Evolutionary conservation across 23 tunicate species (phyloP).

Genomic region (Aplidium turbinatum): DNA sequence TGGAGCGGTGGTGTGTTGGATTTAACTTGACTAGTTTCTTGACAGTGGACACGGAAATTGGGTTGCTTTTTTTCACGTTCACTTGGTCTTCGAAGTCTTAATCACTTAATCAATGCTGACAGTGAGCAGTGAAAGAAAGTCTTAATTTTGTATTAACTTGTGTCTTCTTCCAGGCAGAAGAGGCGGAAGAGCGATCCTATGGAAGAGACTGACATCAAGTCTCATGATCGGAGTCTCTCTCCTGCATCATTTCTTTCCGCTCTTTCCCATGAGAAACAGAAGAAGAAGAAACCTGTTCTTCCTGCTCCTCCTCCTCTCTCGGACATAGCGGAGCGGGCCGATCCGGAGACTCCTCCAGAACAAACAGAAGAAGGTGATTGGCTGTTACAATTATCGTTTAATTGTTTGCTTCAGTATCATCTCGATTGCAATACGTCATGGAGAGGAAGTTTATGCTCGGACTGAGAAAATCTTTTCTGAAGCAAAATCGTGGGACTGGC

Average conservation of each 20-base stretch:
- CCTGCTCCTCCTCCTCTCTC: slow-evolving; percentile 65
- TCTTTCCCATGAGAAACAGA: slow-evolving; percentile 30
- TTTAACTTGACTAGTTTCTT: no score
- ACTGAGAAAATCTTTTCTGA: background rate
- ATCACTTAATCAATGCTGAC: no score
- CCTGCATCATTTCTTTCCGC: slow-evolving; percentile 47
- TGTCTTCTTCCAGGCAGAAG: background rate
- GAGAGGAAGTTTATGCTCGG: background rate
- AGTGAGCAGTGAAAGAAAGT: no score
- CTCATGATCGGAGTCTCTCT: slow-evolving; percentile 59
- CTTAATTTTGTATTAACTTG: no score
- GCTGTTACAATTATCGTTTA: no score
- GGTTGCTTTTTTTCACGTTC: no score
- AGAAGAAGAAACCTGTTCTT: slow-evolving; percentile 25
- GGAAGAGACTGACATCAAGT: slow-evolving; percentile 39
- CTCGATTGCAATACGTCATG: no score
- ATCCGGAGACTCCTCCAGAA: slow-evolving; percentile 15
- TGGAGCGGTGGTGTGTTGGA: no score
- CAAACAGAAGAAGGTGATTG: no score
- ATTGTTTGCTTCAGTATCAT: no score
- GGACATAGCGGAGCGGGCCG: slow-evolving; percentile 30
- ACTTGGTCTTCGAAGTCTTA: no score
- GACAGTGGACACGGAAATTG: no score
- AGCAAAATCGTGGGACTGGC: background rate
- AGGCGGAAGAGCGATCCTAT: background rate